Evolutionary conservation across 2,113 vertebrate genomes (phyloP), one percentile per base, ranked within the genome.

Genomic region (Gila orcuttii): DNA sequence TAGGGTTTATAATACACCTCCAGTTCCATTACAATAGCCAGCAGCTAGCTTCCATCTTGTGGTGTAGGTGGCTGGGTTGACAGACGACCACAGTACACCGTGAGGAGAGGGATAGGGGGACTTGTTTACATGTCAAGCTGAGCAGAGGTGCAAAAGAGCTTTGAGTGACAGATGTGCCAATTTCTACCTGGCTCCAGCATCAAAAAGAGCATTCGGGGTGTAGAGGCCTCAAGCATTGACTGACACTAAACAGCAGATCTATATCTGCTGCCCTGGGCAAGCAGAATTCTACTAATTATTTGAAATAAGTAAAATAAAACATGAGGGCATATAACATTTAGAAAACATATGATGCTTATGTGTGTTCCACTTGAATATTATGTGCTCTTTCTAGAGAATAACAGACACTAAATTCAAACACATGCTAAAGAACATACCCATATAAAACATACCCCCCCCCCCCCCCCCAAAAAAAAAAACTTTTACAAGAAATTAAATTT

Each of bases 81-180:
- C 86, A 89, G 90, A 90, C 33, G 52, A 76, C 88, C 89, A 45
- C 71, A 60, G 75, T 85, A 86, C 86, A 75, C 76, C 87, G 86
- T 88, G 71, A 79, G 84, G 28, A 85, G 50, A 85, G 86, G 73
- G 59, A 47, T 66, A 86, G 50, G 36, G 45, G 60, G 85, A 83
- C 73, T 84, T 86, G 75, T 88, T 84, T 83, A 82, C 31, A 39
- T 52, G 80, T 88, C 85, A 85, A 90, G 75, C 66, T 84, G 86
- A 87, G 85, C 79, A 31, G 84, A 80, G 69, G 81, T 77, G 88
- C 84, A 80, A 82, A n/a, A 55, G 83, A 74, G 78, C 69, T 69
- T 42, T 12, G 79, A 86, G 84, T 87, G 88, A 89, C 90, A 89
- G 84, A 50, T 86, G 85, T 90, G 88, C 89, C 89, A 90, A 82